These are phyloP conservation scores for Fabriciana adippe DNA, from an alignment of 2,888 invertebrate species.

Conservation along the genomic window DNA sequence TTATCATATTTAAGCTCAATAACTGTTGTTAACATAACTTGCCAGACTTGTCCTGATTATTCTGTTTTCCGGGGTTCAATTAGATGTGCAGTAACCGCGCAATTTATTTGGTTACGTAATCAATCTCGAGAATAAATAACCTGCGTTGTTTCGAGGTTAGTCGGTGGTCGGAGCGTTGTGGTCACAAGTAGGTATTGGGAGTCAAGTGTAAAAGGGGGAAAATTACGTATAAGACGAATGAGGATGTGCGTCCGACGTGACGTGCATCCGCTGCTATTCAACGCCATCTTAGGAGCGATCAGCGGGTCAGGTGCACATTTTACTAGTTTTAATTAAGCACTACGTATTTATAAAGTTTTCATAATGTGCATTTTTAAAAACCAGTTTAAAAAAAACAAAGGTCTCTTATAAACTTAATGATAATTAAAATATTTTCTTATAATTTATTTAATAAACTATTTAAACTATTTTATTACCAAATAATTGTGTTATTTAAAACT, in stretches of 20 bases:
- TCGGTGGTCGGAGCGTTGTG: constrained; percentile 49
- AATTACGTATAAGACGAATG: constrained; percentile 60
- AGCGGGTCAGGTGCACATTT: constrained; percentile 36
- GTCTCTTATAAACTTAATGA: background rate
- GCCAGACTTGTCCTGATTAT: constrained; percentile 40
- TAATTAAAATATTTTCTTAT: no score
- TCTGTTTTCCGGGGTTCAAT: constrained; percentile 50
- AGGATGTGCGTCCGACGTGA: constrained; percentile 77
- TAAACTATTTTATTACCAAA: no score
- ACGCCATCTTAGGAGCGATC: constrained; percentile 61
- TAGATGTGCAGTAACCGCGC: constrained; percentile 49
- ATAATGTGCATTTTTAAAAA: background rate
- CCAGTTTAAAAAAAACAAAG: background rate
- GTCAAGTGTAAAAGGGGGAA: constrained; percentile 60
- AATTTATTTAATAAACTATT: no score
- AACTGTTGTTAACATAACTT: constrained; percentile 15
- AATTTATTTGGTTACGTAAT: constrained; percentile 63
- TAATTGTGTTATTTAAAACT: no score
- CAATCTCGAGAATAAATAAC: constrained; percentile 57
- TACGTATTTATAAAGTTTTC: constrained; percentile 17
- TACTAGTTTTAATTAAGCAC: constrained; percentile 32
- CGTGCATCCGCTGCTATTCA: constrained; percentile 59
- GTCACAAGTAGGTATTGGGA: constrained; percentile 46
- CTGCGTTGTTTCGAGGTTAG: constrained; percentile 60
- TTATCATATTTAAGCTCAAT: background rate